A percentile compares a stretch with the other conserved stretches of the same genome.
Evolutionary conservation across 2,113 vertebrate genomes (phyloP).

Genomic region (Arizona elegans): DNA sequence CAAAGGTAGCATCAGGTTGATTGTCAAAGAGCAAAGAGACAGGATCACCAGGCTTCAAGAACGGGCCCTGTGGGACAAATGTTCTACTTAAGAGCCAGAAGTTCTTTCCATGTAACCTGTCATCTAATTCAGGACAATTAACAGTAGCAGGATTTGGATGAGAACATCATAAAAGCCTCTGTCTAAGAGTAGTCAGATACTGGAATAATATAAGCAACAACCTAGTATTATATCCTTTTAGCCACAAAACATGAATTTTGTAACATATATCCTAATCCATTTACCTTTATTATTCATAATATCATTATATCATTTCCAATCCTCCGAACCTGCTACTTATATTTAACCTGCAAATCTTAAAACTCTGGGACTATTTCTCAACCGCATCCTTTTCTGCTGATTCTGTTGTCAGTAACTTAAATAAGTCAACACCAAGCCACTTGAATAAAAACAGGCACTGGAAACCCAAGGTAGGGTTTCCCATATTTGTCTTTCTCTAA

Average conservation of each 20-base stretch:
- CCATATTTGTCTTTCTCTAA: background rate
- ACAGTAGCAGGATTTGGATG: background rate
- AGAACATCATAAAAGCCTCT: background rate
- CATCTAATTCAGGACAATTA: background rate
- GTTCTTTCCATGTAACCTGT: background rate
- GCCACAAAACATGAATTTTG: background rate
- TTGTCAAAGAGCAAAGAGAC: background rate
- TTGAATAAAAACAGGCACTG: background rate
- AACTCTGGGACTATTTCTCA: background rate
- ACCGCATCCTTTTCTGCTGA: background rate
- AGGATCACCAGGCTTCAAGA: background rate
- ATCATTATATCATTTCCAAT: background rate
- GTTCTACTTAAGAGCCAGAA: background rate
- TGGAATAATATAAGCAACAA: background rate
- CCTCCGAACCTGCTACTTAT: background rate
- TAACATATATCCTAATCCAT: background rate
- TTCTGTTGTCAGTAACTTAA: background rate
- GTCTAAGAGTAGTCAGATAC: background rate
- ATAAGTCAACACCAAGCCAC: background rate
- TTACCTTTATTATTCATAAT: background rate
- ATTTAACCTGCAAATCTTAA: background rate
- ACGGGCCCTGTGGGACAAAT: background rate
- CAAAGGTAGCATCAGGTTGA: background rate
- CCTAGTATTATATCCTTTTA: background rate
- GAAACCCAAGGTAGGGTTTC: background rate